Conservation (phyloP, 2,113 vertebrate species). For the Brachyhypopomus gauderio region DNA sequence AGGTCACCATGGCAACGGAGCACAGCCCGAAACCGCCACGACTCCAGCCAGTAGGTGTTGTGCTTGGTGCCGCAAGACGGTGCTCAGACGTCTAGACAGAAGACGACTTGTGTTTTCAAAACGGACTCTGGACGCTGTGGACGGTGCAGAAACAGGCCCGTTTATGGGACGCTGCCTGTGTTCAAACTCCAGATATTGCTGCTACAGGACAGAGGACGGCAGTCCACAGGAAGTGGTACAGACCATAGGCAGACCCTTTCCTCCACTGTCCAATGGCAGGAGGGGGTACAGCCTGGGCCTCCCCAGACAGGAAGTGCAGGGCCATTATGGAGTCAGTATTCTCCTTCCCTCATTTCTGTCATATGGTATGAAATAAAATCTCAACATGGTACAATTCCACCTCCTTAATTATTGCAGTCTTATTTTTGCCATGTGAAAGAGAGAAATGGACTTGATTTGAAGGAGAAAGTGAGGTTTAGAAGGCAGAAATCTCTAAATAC, state of each 20-base stretch:
- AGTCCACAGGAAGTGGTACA: background rate
- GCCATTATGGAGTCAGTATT: no score
- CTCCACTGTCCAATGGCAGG: background rate
- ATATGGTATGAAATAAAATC: no score
- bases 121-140: no score
- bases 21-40: slow-evolving; percentile 32
- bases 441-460: no score
- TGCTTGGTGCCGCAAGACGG: background rate
- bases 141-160: no score
- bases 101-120: background rate
- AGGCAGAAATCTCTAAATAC: background rate
- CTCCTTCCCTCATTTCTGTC: no score
- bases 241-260: background rate
- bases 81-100: slow-evolving; percentile 4
- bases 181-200: background rate
- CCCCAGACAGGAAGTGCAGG: background rate
- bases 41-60: background rate
- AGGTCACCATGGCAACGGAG: slow-evolving; percentile 62
- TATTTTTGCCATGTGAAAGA: no score
- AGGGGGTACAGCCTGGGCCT: background rate
- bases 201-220: background rate
- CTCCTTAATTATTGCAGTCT: no score
- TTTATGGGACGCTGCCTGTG: no score
- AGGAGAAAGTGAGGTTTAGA: background rate
- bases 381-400: no score